These are phyloP conservation scores for Streblospio benedicti DNA, from an alignment of 1,140 invertebrate species.

Conservation along the genomic window DNA sequence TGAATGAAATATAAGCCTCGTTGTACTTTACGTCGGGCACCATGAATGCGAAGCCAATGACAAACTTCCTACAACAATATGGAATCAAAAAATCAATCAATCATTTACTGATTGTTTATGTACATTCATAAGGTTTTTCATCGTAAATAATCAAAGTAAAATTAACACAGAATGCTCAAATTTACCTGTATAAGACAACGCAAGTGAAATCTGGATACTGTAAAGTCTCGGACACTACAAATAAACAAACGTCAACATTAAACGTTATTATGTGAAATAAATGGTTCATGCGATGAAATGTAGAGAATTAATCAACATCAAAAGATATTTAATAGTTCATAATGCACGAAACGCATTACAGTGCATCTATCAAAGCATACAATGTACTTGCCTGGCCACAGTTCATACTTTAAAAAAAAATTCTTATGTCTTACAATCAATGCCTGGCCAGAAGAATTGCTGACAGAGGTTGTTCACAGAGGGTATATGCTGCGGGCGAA, in stretches of 20 bases:
- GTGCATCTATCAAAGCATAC: too few species aligned
- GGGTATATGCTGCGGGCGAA: slow-evolving; percentile 75
- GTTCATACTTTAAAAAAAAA: too few species aligned
- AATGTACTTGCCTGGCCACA: too few species aligned
- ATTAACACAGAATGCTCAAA: background rate
- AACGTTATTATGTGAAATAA: too few species aligned
- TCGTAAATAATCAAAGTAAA: background rate
- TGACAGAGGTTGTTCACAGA: slow-evolving; percentile 73
- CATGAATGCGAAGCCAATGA: slow-evolving; percentile 79
- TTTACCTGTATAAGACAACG: slow-evolving; percentile 67
- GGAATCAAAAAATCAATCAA: slow-evolving; percentile 5
- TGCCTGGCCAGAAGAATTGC: slow-evolving; percentile 81
- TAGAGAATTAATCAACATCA: too few species aligned
- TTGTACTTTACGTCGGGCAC: slow-evolving; percentile 73
- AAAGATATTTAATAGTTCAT: too few species aligned
- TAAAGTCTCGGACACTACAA: slow-evolving; percentile 73
- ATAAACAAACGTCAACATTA: slow-evolving; percentile 17
- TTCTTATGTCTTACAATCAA: slow-evolving; percentile 68
- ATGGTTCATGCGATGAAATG: too few species aligned
- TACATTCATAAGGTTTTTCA: background rate
- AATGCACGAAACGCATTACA: too few species aligned
- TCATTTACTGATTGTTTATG: background rate
- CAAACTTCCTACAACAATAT: slow-evolving; percentile 53
- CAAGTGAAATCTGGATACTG: slow-evolving; percentile 87
- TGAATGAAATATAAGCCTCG: slow-evolving; percentile 80